These are phyloP conservation scores for Glossophaga mutica DNA, from an alignment of 2,797 vertebrate genomes.

Conservation along the genomic window DNA sequence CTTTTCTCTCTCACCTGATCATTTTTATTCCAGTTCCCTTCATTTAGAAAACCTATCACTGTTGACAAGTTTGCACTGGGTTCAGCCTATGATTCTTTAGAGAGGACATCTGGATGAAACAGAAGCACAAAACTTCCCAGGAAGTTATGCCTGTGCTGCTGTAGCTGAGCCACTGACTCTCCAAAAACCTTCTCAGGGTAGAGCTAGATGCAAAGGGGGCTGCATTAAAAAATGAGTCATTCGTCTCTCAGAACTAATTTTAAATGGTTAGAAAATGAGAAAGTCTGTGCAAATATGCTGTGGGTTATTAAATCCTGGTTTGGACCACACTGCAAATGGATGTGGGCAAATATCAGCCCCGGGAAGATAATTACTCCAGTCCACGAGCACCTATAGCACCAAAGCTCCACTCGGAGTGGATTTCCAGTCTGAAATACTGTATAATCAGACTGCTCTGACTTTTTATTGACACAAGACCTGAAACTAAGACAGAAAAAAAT, in stretches of 20 bases:
- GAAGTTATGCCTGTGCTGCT: not conserved
- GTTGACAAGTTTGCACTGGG: slow-evolving; percentile 51
- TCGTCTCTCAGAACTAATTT: slow-evolving; percentile 63
- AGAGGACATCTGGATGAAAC: not conserved
- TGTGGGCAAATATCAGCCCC: slow-evolving; percentile 65
- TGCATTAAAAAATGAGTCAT: slow-evolving; percentile 48
- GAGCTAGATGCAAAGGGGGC: not conserved
- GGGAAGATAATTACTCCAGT: slow-evolving; percentile 49
- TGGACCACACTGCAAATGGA: slow-evolving; percentile 26
- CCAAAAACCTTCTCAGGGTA: not conserved
- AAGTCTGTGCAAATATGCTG: slow-evolving; percentile 61
- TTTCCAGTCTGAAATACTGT: not conserved
- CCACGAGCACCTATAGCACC: not conserved
- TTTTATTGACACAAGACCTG: not conserved
- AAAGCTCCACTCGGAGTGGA: not conserved
- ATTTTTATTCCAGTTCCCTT: slow-evolving; percentile 44
- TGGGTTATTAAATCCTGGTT: slow-evolving; percentile 65
- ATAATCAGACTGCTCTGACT: not conserved
- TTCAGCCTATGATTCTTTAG: not conserved
- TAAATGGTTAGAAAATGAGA: slow-evolving; percentile 67
- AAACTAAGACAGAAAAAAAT: not conserved
- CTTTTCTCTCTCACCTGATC: slow-evolving; percentile 12
- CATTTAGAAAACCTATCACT: slow-evolving; percentile 49
- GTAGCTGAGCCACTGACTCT: not conserved
- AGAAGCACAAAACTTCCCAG: not conserved